These are phyloP conservation scores for Sternarchorhynchus goeldii DNA, from an alignment of 2,797 vertebrate species.

Conservation along the genomic window DNA sequence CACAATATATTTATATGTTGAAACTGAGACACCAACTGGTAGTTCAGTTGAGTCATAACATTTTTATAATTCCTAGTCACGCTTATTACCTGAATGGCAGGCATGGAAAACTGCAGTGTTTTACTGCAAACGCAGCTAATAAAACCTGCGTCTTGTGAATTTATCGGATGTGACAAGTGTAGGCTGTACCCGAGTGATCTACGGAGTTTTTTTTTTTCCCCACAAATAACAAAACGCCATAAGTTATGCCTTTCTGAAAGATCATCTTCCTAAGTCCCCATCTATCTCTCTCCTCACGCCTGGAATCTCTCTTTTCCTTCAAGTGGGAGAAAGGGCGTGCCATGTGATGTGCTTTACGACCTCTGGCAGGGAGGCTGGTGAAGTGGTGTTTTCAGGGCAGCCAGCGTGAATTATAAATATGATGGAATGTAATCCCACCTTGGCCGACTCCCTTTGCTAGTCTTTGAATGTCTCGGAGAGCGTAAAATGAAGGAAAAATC, in stretches of 20 bases:
- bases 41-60: conserved; percentile 24
- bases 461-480: conserved; percentile 56
- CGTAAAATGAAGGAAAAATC: conserved; percentile 27
- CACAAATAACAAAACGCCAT: conserved; percentile 59
- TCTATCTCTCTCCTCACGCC: conserved; percentile 32
- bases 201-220: conserved; percentile 53
- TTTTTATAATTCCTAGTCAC: conserved; percentile 49
- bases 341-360: conserved; percentile 66
- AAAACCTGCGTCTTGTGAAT: conserved; percentile 50
- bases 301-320: conserved; percentile 47
- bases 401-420: conserved; percentile 69
- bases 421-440: conserved; percentile 64
- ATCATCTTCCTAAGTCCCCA: conserved; percentile 44
- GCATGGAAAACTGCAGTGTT: conserved; percentile 42
- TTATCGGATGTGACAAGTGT: conserved; percentile 58
- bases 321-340: conserved; percentile 59
- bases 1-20: conserved; percentile 27
- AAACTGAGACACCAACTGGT: conserved; percentile 30
- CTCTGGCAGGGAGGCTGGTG: conserved; percentile 59
- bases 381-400: conserved; percentile 60
- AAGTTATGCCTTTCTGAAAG: conserved; percentile 60
- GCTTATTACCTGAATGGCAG: conserved; percentile 45
- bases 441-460: conserved; percentile 56
- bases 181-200: conserved; percentile 56
- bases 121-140: conserved; percentile 36